A percentile compares a stretch with the other conserved stretches of the same genome.
Conservation (phyloP, 1,140 invertebrate genomes). For the Caenorhabditis briggsae region DNA sequence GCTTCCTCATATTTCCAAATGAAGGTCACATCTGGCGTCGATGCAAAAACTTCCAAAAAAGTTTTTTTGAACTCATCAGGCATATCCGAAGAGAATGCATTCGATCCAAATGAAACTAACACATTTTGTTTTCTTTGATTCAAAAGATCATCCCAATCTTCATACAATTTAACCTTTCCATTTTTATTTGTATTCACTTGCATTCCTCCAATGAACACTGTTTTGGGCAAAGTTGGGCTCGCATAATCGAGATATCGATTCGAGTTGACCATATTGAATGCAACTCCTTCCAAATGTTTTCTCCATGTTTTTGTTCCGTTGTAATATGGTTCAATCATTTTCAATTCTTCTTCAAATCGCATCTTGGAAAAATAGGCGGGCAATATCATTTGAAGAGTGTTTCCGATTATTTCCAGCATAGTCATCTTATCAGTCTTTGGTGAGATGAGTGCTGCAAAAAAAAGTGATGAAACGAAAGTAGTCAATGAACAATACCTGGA, state of each 20-base stretch:
- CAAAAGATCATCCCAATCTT: constrained; percentile 57
- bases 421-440: constrained; percentile 40
- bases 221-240: constrained; percentile 52
- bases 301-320: background rate
- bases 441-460: constrained; percentile 15
- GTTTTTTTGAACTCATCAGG: constrained; percentile 4
- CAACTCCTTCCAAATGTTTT: background rate
- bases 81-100: constrained; percentile 16
- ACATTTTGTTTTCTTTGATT: constrained; percentile 53
- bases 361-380: background rate
- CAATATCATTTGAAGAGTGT: background rate
- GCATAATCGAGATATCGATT: constrained; percentile 58
- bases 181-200: background rate
- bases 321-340: constrained; percentile 3
- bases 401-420: background rate
- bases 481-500: background rate
- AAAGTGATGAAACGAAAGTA: background rate
- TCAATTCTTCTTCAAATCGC: background rate
- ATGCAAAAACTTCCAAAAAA: constrained; percentile 3
- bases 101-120: constrained; percentile 63
- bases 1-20: constrained; percentile 61
- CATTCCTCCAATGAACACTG: constrained; percentile 59
- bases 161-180: background rate
- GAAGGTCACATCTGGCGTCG: constrained; percentile 53
- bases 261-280: constrained; percentile 53